These are phyloP conservation scores for Tachysurus vachellii DNA, from an alignment of 2,113 vertebrate genomes.

Conservation along the genomic window DNA sequence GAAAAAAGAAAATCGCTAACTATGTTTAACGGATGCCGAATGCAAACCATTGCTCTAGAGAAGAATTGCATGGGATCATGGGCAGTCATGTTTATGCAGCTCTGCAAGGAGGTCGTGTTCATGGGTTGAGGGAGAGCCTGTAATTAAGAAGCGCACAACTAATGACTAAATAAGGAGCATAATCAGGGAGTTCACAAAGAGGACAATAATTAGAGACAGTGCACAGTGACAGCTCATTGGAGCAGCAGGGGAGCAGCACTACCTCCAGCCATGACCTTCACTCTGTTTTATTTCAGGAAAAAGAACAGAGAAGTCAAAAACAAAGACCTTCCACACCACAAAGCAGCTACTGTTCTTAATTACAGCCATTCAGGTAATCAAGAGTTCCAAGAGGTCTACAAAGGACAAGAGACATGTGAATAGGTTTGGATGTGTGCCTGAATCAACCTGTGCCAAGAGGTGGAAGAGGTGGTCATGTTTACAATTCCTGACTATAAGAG, in stretches of 20 bases:
- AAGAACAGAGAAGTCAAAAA: slow-evolving; percentile 35
- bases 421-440: neutral
- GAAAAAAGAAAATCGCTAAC: neutral
- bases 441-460: neutral
- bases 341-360: slow-evolving; percentile 32
- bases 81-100: slow-evolving; percentile 28
- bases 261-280: slow-evolving; percentile 42
- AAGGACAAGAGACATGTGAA: slow-evolving; percentile 2
- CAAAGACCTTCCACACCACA: slow-evolving; percentile 4
- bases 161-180: slow-evolving; percentile 66
- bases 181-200: slow-evolving; percentile 70
- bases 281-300: slow-evolving; percentile 21
- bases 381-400: slow-evolving; percentile 26
- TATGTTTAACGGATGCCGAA: neutral
- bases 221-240: slow-evolving; percentile 57
- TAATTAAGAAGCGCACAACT: slow-evolving; percentile 63
- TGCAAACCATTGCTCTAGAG: neutral
- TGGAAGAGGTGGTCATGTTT: neutral
- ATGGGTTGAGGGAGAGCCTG: slow-evolving; percentile 64
- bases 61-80: neutral
- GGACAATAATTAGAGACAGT: slow-evolving; percentile 69
- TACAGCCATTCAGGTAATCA: slow-evolving; percentile 39
- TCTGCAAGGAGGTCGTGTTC: slow-evolving; percentile 55
- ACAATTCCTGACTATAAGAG: neutral
- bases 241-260: slow-evolving; percentile 49